Base-by-base conservation (phyloP, 2,888 invertebrate genomes). In the Nomada fucata region DNA sequence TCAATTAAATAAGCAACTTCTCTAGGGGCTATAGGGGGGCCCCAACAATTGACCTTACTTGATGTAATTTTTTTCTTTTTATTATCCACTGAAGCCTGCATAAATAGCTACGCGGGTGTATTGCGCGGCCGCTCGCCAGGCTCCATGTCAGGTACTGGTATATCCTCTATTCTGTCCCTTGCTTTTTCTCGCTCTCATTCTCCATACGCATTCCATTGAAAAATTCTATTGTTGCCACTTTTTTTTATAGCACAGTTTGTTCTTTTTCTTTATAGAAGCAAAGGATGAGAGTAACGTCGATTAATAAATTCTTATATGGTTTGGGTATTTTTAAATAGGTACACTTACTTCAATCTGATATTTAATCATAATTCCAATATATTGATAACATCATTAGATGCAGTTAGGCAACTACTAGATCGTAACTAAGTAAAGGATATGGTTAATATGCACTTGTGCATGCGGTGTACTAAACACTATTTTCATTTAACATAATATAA, bases 81-180 rank as follows among this genome's bases (percentile, higher is more conserved):
- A 92, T 93, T 93, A 91, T 93, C 92, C 91, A 91, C 91, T 90
- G 92, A 93, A 94, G 93, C 92, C 93, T 93, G 92, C 93, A 92
- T 93, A 95, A 95, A 95, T 95, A 96, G 97, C 95, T 98, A 98
- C 96, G 97, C 98, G 94, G 97, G 97, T 95, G 97, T 97, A 94
- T 96, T 98, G 95, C 97, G 97, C 95, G 97, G 97, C 94, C 96
- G 96, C 92, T 96, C 96, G 94, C 95, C 96, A 94, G 96, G 96
- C 95, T 95, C 95, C 95, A 96, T 97, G 96, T 96, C 97, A 97
- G 98, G 98, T 98, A 96, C 96, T 95, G 95, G 95, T 95, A 95
- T 95, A 95, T 91, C 91, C 92, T 92, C 91, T 93, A 91, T 93
- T 91, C 92, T 91, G 89, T 80, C 89, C 89, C 86, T 77, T 70